Base-by-base conservation (phyloP, 1,140 invertebrate genomes). In the Cherax quadricarinatus region DNA sequence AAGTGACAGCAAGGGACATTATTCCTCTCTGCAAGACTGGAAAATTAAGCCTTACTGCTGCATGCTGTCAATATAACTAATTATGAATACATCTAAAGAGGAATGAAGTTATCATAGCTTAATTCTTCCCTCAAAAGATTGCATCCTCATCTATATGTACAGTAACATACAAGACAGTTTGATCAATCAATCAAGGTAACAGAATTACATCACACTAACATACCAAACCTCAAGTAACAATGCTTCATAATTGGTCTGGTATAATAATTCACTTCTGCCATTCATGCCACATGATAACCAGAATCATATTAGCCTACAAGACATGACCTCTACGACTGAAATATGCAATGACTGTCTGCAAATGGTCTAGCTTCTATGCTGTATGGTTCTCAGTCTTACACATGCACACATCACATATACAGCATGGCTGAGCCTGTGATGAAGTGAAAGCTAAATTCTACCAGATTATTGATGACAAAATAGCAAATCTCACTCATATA, bases 1-100 rank as follows among this genome's bases (percentile, higher is more conserved):
- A 60, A 84, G 53, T 84, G 53, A 84, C 82, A 84, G 82, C 82
- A 57, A 57, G 53, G 82, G 82, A 84, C 53, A 84, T 84, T 84
- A 84, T 84, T 84, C 82, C 82, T 84, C 51, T 84, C 82, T 84
- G 82, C 82, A 84, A 84, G 82, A 84, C 57, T 84, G 82, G 57
- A 84, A 84, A 84, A 84, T 57, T 84, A 81, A 84, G 82, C 82
- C 82, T 66, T 88, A 60, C 86, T 88, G 70, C 53, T 88, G 86
- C 86, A 88, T 88, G 86, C 86, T 88, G 51, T 88, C 86, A 88
- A 88, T 88, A 70, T 41, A 88, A 80, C 86, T 80, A 88, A 88
- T 84, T 60, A 84, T 84, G 82, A 84, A 60, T 57, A 84, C 82
- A 84, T 84, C 51, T 84, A 62, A 30, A 84, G 57, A 84, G 82